Base-by-base conservation (phyloP, 2,797 vertebrate species). In the Myoxocephalus aenaeus region DNA sequence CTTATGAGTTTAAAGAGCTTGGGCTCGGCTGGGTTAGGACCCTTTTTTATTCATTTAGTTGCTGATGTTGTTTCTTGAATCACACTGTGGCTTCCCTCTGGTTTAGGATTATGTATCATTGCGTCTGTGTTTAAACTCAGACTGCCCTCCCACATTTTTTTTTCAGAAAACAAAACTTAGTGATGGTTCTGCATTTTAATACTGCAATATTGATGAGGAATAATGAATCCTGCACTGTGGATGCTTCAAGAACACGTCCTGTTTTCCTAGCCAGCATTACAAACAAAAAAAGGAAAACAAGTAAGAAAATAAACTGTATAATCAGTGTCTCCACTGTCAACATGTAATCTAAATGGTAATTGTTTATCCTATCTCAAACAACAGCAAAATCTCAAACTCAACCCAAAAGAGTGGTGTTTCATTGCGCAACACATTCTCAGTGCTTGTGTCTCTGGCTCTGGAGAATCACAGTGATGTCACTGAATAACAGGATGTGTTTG, bases 341-440 rank as follows among this genome's bases (percentile, higher is more conserved):
- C 78, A 84, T 80, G 71, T 22, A 64, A 80, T 84, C 66, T 84
- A 84, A 85, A 87, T 87, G 72, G 74, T 77, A 84, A 87, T 80
- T 64, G 58, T 79, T 75, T 66, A 51, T 14, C 25, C 29, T 22
- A 7, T 57, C 38, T 42, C 62, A 70, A 79, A 81, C 62, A 77
- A 81, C 72, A 70, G 69, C 50, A 70, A 44, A 56, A 38, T 69
- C n/a, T 65, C 20, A 64, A 59, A 64, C 56, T 75, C 29, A 11
- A 27, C 65, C 53, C 36, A 70, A 58, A 80, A 74, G 61, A 15
- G 27, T 20, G 44, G 57, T 25, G 42, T 67, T 86, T 53, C 36
- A 57, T 65, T 82, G 65, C 57, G 61, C 44, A 6, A 42, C 61
- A 73, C 56, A 56, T 25, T 77, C 48, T 77, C 65, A 77, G 61